Conservation (phyloP, 2,888 invertebrate genomes). For the Callyntrura sp. region DNA sequence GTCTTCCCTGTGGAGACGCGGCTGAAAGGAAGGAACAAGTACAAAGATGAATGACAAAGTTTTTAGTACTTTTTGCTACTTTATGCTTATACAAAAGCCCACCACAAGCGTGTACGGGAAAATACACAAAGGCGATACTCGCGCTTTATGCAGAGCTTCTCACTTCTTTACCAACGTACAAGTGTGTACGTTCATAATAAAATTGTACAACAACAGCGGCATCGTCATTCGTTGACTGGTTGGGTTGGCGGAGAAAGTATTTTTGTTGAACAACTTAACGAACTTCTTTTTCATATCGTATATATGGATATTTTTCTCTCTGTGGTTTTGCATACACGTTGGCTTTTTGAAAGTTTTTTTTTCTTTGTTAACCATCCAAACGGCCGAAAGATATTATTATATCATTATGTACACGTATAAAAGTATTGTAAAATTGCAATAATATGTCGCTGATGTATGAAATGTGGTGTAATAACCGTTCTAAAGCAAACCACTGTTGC, state of each 20-base stretch:
- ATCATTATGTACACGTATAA: conserved; percentile 32
- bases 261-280: conserved; percentile 72
- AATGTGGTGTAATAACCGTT: conserved; percentile 39
- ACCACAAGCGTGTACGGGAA: conserved; percentile 3
- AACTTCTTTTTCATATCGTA: conserved; percentile 65
- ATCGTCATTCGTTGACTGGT: conserved; percentile 39
- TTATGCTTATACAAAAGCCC: conserved; percentile 31
- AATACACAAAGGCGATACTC: conserved; percentile 19
- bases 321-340: conserved; percentile 52
- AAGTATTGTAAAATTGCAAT: conserved; percentile 55
- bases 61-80: conserved; percentile 71
- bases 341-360: conserved; percentile 59
- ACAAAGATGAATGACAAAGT: conserved; percentile 76
- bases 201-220: conserved; percentile 45
- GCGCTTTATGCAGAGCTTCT: background rate
- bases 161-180: background rate
- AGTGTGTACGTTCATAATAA: conserved; percentile 5
- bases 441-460: conserved; percentile 42
- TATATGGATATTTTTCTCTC: conserved; percentile 4
- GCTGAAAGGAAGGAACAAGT: conserved; percentile 73
- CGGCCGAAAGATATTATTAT: conserved; percentile 42
- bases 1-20: conserved; percentile 70
- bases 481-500: conserved; percentile 39
- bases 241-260: conserved; percentile 59
- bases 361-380: conserved; percentile 44